phyloP scores from a whole-genome alignment of 2,888 invertebrate genomes.

The Eremobia ochroleuca region DNA sequence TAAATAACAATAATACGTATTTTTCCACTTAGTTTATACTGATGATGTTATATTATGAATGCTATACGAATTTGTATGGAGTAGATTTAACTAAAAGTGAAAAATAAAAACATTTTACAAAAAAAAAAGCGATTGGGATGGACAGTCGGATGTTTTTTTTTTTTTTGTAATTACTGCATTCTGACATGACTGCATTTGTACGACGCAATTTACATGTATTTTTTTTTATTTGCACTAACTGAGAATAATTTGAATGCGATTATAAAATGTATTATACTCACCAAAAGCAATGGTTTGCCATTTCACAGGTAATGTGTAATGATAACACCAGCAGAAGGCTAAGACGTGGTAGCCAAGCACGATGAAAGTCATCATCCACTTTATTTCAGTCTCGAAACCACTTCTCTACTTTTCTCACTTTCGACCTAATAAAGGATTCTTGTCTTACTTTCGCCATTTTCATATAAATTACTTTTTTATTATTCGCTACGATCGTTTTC shows the following conservation, averaged over 20 bases:
- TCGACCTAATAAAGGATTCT: not conserved
- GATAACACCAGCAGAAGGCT: slow-evolving; percentile 25
- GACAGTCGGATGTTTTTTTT: too few relatives aligned
- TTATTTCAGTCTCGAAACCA: slow-evolving; percentile 22
- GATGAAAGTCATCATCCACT: slow-evolving; percentile 16
- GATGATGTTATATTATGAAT: too few relatives aligned
- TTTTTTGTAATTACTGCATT: too few relatives aligned
- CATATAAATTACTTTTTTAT: too few relatives aligned
- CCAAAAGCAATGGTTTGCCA: slow-evolving; percentile 21
- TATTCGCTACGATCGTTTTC: not conserved
- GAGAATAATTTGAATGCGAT: not conserved
- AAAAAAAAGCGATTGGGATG: too few relatives aligned
- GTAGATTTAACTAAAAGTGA: too few relatives aligned
- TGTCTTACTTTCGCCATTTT: slow-evolving; percentile 5
- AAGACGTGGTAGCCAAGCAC: not conserved
- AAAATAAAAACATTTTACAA: too few relatives aligned
- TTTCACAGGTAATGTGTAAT: slow-evolving; percentile 17
- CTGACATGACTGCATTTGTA: not conserved
- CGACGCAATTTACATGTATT: too few relatives aligned
- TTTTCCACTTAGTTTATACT: too few relatives aligned
- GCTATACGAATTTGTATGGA: too few relatives aligned
- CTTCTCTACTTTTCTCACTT: slow-evolving; percentile 16
- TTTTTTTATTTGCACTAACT: not conserved
- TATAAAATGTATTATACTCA: not conserved
- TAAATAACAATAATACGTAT: too few relatives aligned